Percentiles rank a stretch among this genome's conserved stretches.
phyloP scores from a whole-genome alignment of 2,888 invertebrate species.

The Schizaphis graminum region DNA sequence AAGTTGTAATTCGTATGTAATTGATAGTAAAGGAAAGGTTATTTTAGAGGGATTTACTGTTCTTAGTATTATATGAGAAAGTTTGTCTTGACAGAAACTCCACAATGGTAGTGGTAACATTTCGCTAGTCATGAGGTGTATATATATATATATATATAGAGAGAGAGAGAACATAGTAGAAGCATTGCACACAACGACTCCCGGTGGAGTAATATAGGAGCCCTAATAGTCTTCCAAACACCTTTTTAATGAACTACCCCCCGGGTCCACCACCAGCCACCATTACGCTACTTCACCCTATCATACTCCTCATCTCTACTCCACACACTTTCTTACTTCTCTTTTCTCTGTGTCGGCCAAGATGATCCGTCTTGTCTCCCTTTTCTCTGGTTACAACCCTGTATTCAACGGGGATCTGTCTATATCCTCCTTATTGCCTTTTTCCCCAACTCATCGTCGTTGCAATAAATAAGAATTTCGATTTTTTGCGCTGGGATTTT shows the following conservation, averaged over 20 bases:
- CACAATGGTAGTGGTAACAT: constrained; percentile 41
- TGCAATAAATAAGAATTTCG: constrained; percentile 61
- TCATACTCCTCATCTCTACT: background rate
- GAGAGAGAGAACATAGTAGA: constrained; percentile 40
- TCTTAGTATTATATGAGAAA: constrained; percentile 60
- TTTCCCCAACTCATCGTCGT: constrained; percentile 57
- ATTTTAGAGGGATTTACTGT: constrained; percentile 49
- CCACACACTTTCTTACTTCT: constrained; percentile 2
- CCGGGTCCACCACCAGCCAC: constrained; percentile 52
- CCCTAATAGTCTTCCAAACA: constrained; percentile 81
- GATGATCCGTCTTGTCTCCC: constrained; percentile 64
- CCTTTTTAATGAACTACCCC: constrained; percentile 81
- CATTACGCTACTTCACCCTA: background rate
- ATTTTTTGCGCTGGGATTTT: constrained; percentile 56
- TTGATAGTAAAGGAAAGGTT: constrained; percentile 43
- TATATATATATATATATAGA: constrained; percentile 18
- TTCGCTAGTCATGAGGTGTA: constrained; percentile 50
- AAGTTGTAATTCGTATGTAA: constrained; percentile 10
- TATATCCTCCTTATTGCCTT: constrained; percentile 63
- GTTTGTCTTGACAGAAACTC: constrained; percentile 59
- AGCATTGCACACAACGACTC: constrained; percentile 71
- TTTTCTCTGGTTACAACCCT: constrained; percentile 35
- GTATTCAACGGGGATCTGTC: constrained; percentile 61
- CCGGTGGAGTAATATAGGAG: constrained; percentile 75
- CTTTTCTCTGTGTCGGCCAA: constrained; percentile 49